Evolutionary conservation across 2,797 vertebrate genomes (phyloP), one percentile per base, ranked within the genome.

Genomic region (Paguma larvata): DNA sequence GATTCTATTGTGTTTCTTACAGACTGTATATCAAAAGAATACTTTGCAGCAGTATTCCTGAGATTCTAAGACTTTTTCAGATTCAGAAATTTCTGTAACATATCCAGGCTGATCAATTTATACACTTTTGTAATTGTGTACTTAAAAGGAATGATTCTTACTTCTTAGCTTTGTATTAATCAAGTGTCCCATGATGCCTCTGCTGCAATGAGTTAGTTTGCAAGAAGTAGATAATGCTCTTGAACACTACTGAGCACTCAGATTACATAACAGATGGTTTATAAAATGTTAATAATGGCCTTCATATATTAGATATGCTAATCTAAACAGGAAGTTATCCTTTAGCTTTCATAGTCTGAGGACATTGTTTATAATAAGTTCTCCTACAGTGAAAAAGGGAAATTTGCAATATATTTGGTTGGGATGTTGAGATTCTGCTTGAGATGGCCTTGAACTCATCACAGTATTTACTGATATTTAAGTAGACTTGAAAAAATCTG

Each of bases 191-290:
- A 6, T 27, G 59, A 51, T 93, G 41, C 67, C 19, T 73, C 23
- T 85, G 44, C 21, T 91, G 59, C 25, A 87, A 67, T 89, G 91
- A 27, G 48, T 92, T 88, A 72, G 27, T 95, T 97, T 97, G 68
- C 70, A 78, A 95, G 75, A 84, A 75, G 19, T 62, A 34, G 44
- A 56, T 73, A n/a, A 7, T 53, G 27, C 19, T 96, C 62, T 77
- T 91, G 16, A 96, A 92, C 4, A 34, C 18, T 79, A 9, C 12
- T 44, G 9, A 92, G 32, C 32, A 85, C 78, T 82, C 84, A 73
- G 77, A 91, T 73, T 82, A 80, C 62, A 41, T 93, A 87, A 89
- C 84, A 73, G 15, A 34, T 73, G n/a, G 72, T 88, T 94, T 87
- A 82, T 89, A 80, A 62, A 91, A 96, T 89, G 7, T 91, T 89